phyloP scores from a whole-genome alignment of 2,113 vertebrate genomes.

The Mobula hypostoma region DNA sequence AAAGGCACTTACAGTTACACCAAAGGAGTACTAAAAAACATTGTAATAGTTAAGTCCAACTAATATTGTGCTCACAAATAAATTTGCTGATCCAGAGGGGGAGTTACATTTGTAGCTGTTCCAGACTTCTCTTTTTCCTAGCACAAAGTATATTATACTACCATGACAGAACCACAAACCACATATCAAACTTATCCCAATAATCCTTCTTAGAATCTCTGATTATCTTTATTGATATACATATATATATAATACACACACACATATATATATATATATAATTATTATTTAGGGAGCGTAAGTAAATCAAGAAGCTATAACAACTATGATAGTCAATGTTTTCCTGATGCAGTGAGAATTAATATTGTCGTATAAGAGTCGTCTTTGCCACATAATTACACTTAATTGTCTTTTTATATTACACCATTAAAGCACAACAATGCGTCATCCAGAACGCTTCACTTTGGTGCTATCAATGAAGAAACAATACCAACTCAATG shows the following conservation, averaged over 20 bases:
- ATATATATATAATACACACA: no score
- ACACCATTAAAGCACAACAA: background rate
- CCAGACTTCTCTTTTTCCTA: background rate
- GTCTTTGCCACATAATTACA: background rate
- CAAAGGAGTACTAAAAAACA: background rate
- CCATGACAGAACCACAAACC: background rate
- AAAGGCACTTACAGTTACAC: background rate
- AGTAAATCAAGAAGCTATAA: background rate
- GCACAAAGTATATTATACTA: background rate
- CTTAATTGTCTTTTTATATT: background rate
- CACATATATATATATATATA: background rate
- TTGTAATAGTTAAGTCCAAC: background rate
- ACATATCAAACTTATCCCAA: conserved; percentile 13
- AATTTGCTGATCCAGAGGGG: background rate
- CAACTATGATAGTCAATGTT: background rate
- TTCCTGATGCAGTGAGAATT: background rate
- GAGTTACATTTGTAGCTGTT: background rate
- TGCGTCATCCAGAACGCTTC: background rate
- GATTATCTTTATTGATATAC: background rate
- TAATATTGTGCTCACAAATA: background rate
- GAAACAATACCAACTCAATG: background rate
- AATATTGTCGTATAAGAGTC: background rate
- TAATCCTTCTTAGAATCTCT: conserved; percentile 1
- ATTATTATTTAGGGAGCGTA: background rate
- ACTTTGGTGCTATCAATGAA: background rate